Base-by-base conservation (phyloP, 2,888 invertebrate species). In the Pimpla rufipes region DNA sequence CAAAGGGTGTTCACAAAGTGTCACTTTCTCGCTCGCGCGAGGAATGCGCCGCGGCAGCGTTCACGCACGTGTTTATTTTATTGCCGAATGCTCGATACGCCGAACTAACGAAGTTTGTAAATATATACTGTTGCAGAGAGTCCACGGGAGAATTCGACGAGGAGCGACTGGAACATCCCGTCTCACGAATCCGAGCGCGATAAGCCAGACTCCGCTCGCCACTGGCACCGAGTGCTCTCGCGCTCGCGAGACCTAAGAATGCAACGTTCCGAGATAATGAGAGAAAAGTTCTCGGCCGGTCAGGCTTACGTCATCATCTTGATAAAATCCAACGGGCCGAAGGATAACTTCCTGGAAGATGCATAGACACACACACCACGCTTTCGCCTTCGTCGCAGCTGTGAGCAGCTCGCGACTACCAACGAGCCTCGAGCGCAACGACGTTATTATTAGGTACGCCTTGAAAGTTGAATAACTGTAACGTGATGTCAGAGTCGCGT, bases 281-380 rank as follows among this genome's bases (percentile, higher is more conserved):
- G 59, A 50, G 45, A 50, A 70, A 71, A 71, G 21, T 77, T 55
- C 23, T 67, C 45, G 21, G 55, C 18, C 23, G 21, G 57, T 2
- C 57, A 35, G 40, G 55, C 42, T 73, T 59, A 59, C 73, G 73
- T 73, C 73, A 73, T 73, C 42, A 16, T 16, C 23, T 42, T 52
- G 82, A 87, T 88, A 81, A 86, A 85, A 86, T 78, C 79, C 59
- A 67, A 74, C 64, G 70, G 57, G 57, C 57, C 73, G 86, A 71
- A 81, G 80, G 67, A 81, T 84, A 40, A 66, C 80, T 88, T 88
- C 87, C 73, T 80, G 83, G 88, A 86, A 88, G 50, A 52, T 79
- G 21, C 37, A 16, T 62, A 59, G 29, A 23, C 21, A 11, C 75
- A 40, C 35, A 29, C 2, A 5, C 29, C 29, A 3, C 67, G 42